phyloP scores from a whole-genome alignment of 2,113 vertebrate genomes.

The Pedionomus torquatus region DNA sequence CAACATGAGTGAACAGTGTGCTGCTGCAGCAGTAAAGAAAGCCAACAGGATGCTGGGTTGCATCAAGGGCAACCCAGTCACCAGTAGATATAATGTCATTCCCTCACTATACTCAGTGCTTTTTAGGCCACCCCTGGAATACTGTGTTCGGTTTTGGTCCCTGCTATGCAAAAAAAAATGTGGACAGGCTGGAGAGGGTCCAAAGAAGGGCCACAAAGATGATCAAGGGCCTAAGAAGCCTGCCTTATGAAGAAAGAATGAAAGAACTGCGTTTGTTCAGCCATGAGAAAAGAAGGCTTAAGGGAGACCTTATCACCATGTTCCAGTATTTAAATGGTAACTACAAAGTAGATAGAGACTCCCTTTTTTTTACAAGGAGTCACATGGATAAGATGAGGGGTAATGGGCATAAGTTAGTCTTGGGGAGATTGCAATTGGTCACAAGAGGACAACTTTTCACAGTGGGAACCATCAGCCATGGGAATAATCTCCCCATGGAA shows the following conservation, averaged over 20 bases:
- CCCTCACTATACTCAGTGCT: not conserved
- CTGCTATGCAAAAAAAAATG: not conserved
- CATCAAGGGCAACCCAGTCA: not conserved
- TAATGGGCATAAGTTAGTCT: not conserved
- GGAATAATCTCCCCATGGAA: not conserved
- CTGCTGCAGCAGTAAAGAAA: not conserved
- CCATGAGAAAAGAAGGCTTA: not conserved
- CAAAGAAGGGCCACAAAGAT: not conserved
- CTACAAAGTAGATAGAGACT: too few relatives aligned
- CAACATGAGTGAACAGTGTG: not conserved
- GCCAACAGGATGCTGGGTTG: not conserved
- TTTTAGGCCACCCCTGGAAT: not conserved
- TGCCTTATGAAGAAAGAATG: not conserved
- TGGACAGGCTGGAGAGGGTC: not conserved
- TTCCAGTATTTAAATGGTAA: too few relatives aligned
- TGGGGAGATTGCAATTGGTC: not conserved
- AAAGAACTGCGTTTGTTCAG: not conserved
- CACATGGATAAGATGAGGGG: not conserved
- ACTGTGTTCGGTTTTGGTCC: not conserved
- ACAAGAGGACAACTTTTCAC: not conserved
- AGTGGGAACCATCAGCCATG: not conserved
- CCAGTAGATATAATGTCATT: not conserved
- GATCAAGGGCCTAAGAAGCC: not conserved
- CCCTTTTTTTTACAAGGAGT: not conserved
- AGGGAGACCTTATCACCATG: not conserved